Base-by-base conservation (phyloP, 2,113 vertebrate species). In the Chitala chitala region DNA sequence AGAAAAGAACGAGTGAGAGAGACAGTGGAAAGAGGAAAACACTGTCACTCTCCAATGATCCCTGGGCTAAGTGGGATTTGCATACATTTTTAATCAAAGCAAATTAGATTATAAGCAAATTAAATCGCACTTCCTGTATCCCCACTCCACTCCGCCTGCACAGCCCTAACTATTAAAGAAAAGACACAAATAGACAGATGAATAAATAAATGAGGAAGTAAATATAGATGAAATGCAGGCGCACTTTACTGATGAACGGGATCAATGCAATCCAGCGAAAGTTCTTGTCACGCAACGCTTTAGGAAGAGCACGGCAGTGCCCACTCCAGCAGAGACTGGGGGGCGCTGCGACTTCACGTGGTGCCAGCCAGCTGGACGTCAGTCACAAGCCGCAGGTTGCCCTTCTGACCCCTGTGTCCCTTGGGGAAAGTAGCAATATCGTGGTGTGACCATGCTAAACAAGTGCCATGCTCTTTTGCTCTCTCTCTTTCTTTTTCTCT, bases 11-110 rank as follows among this genome's bases (percentile, higher is more conserved):
- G 63, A 69, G 55, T 75, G 63, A 51, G 58, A 66, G 48, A 55
- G 54, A 65, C 50, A 77, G 59, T 66, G 40, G 70, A 58, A 48
- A 31, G 69, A 73, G 74, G 69, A 63, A 69, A 64, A 65, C 86
- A 86, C 88, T 80, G 83, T 85, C 83, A 84, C 84, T 85, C 76
- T 84, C 81, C 82, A 82, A 84, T 89, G 87, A 89, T 89, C 83
- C 84, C 83, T 85, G 87, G 87, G 87, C 88, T 87, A 82, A 86
- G 84, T 86, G 86, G 89, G 88, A 89, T 91, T 91, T 90, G 87
- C 90, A 91, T 90, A 88, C 86, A 90, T 90, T 90, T 90, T 90
- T 90, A 91, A 91, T 91, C 90, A 91, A 91, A 91, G 90, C 87
- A 90, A 91, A 91, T 91, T 86, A 89, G 87, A 91, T 91, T 88